Evolutionary conservation across 2,888 invertebrate species (phyloP).

Genomic region (Limnephilus marmoratus): DNA sequence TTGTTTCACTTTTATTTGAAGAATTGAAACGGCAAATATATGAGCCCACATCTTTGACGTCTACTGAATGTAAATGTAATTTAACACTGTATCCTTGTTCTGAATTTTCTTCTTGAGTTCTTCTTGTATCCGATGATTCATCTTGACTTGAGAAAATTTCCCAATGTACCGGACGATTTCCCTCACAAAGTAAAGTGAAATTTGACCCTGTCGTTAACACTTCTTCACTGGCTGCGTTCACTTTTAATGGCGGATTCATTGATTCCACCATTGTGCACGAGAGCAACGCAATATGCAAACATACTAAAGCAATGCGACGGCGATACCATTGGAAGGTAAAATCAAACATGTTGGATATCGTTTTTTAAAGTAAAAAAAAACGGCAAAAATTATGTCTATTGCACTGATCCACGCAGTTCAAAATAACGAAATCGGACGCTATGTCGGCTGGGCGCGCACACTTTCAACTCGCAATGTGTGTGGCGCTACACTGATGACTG

Average conservation of each 20-base stretch:
- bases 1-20: neutral
- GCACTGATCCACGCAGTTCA: too few relatives aligned
- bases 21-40: neutral
- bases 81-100: neutral
- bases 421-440: too few relatives aligned
- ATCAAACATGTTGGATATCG: too few relatives aligned
- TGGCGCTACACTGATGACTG: too few relatives aligned
- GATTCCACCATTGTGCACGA: neutral
- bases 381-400: too few relatives aligned
- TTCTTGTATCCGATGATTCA: neutral
- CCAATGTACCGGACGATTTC: neutral
- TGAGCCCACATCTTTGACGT: neutral
- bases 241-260: neutral
- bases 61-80: neutral
- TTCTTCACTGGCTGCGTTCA: neutral
- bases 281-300: too few relatives aligned
- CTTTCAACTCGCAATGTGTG: too few relatives aligned
- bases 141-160: neutral
- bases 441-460: too few relatives aligned
- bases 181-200: neutral
- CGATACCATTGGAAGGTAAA: too few relatives aligned
- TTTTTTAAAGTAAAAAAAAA: too few relatives aligned
- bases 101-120: neutral
- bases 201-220: neutral
- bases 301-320: too few relatives aligned